A percentile compares a stretch with the other conserved stretches of the same genome.
Evolutionary conservation across 92 coral and sea anemone species (phyloP).

Genomic region (Pocillopora meandrina): DNA sequence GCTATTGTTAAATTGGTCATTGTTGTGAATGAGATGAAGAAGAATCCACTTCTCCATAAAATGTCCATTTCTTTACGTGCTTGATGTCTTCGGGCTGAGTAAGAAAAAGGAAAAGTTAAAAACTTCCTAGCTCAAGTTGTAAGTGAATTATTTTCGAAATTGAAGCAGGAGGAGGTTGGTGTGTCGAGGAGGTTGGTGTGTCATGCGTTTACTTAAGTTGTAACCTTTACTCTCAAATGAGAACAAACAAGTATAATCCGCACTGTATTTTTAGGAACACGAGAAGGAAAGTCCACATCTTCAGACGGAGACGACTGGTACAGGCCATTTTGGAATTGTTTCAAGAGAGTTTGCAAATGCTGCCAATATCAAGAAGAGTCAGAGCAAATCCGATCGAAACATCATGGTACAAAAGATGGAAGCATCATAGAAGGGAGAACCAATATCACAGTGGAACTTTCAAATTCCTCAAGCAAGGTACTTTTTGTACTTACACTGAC

Average conservation of each 20-base stretch:
- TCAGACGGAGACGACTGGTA: neutral
- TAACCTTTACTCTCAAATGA: neutral
- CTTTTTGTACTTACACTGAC: no score
- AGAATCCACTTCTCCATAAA: no score
- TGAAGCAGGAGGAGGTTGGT: no score
- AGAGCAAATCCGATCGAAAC: neutral
- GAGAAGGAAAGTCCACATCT: neutral
- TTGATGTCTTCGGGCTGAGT: no score
- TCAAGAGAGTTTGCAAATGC: neutral
- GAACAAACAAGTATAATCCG: neutral
- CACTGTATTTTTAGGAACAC: neutral
- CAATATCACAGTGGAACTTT: neutral
- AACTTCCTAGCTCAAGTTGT: no score
- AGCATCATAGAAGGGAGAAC: neutral
- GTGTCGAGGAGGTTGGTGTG: no score
- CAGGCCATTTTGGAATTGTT: neutral
- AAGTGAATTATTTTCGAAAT: no score
- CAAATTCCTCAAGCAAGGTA: slow-evolving; percentile 1
- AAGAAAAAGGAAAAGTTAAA: no score
- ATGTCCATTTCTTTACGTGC: no score
- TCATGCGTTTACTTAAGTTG: neutral
- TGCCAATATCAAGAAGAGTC: neutral
- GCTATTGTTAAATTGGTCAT: no score
- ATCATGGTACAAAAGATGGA: neutral
- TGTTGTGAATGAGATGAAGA: no score